Evolutionary conservation across 2,888 invertebrate genomes (phyloP), one percentile per base, ranked within the genome.

Genomic region (Achlya flavicornis): DNA sequence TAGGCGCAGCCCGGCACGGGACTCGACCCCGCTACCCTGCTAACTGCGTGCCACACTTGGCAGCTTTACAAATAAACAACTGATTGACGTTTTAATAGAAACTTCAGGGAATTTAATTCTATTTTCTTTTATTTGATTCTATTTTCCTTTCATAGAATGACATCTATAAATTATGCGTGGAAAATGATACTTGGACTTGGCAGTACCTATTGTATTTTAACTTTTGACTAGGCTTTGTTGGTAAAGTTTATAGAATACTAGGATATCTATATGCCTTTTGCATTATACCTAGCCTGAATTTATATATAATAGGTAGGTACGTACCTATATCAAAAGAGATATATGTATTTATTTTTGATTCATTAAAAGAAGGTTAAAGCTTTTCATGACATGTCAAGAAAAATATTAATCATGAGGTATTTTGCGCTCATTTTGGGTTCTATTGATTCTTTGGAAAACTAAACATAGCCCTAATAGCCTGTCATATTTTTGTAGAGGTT

Each of bases 1-100:
- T 73, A 74, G 78, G 77, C 64, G 70, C 79, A 59, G 71, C 63
- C 65, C 69, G 77, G 77, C 69, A 80, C 79, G 61, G 66, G 61
- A 57, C 62, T 43, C 64, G 64, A 57, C 61, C 33, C 53, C 57
- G 58, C 48, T 61, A 35, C 61, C 59, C 64, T 43, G 43, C 58
- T 46, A 46, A 48, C 11, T 72, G 75, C 74, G 77, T 75, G 77
- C 72, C 69, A 64, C 72, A 75, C 70, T 76, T 64, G 76, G 43
- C 72, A 67, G 66, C 64, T 74, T 19, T 53, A 53, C 53, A 53
- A 53, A 53, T 53, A 53, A 53, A 53, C 7, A 16, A 53, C 59
- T 41, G 59, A 41, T 38, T 59, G 59, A 60, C 60, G 26, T 41
- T 41, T 60, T 60, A 60, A 60, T 60, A 19, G 60, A 41, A 41